Percentiles rank a stretch among this genome's conserved stretches.
phyloP scores from a whole-genome alignment of 2,888 invertebrate genomes.

The Blastobasis lacticolella region DNA sequence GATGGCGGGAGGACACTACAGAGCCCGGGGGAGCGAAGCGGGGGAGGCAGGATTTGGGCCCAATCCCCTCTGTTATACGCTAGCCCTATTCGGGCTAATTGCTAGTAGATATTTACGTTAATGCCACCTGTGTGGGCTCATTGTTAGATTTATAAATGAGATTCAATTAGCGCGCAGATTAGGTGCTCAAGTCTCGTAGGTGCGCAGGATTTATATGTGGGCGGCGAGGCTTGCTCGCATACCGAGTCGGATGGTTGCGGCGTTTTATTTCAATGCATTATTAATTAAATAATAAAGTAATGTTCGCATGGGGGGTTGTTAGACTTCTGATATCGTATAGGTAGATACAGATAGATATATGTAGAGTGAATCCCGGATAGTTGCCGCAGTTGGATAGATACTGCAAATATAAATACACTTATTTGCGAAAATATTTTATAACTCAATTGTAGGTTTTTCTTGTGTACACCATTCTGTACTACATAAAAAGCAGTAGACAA shows the following conservation, averaged over 20 bases:
- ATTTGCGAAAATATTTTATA: no score
- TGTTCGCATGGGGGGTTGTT: no score
- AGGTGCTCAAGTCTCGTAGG: neutral
- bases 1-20: conserved; percentile 48
- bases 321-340: no score
- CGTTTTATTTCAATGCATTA: no score
- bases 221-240: neutral
- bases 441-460: no score
- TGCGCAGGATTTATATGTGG: neutral
- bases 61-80: conserved; percentile 23
- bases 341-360: no score
- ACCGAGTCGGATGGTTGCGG: neutral
- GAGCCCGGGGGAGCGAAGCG: conserved; percentile 21
- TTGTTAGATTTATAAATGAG: conserved; percentile 44
- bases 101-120: conserved; percentile 40
- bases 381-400: no score
- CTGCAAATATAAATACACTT: no score
- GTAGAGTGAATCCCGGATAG: no score
- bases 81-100: conserved; percentile 43
- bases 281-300: no score
- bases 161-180: conserved; percentile 29
- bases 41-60: conserved; percentile 29
- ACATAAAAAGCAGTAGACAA: no score
- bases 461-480: no score
- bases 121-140: conserved; percentile 25